These are phyloP conservation scores for Serilophus lunatus DNA, from an alignment of 2,113 vertebrate species.

Conservation along the genomic window DNA sequence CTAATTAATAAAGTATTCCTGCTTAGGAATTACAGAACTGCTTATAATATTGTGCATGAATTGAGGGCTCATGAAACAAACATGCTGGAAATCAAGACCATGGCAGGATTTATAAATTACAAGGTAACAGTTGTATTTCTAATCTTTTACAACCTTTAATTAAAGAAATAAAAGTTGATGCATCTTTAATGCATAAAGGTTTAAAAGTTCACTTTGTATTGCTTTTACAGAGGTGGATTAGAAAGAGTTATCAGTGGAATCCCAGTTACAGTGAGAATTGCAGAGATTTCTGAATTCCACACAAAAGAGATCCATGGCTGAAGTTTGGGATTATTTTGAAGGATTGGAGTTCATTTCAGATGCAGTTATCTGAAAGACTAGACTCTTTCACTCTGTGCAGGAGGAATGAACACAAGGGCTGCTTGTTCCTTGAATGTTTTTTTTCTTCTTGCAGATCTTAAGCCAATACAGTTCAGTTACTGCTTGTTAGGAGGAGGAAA, in stretches of 20 bases:
- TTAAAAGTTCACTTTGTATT: not conserved
- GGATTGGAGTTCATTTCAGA: not conserved
- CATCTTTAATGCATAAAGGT: not conserved
- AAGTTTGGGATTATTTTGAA: not conserved
- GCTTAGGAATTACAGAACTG: constrained; percentile 90
- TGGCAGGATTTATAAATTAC: constrained; percentile 98
- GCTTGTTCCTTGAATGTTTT: not conserved
- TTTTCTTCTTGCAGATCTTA: not conserved
- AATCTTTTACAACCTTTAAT: not conserved
- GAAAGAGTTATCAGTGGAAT: not conserved
- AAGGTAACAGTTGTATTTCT: constrained; percentile 79
- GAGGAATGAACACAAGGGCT: not conserved
- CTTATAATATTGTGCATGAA: constrained; percentile 94
- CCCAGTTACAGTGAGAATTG: not conserved
- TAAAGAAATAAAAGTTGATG: not conserved
- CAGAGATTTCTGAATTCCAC: not conserved
- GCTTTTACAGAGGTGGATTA: not conserved
- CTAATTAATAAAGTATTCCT: not conserved
- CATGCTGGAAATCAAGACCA: constrained; percentile 97
- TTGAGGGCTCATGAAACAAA: constrained; percentile 95
- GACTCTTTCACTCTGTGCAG: not conserved
- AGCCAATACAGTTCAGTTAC: not conserved
- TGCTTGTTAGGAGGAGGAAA: not conserved
- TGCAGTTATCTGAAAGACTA: not conserved
- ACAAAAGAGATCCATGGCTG: not conserved